Evolutionary conservation across 2,888 invertebrate species (phyloP).

Genomic region (Eretmocerus hayati): DNA sequence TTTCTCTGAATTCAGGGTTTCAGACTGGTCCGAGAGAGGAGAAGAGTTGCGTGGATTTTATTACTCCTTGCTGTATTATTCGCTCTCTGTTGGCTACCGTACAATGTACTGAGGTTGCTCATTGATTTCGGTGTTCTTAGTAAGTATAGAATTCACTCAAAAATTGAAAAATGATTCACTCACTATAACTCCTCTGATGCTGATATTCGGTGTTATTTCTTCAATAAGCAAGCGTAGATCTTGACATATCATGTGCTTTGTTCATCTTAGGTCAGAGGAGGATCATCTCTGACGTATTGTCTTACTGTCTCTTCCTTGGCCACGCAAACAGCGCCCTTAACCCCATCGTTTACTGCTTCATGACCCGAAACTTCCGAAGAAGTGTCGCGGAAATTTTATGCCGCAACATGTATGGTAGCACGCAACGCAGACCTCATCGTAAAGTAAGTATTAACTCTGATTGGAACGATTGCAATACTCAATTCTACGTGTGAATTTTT

Average conservation of each 20-base stretch:
- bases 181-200: no score
- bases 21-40: conserved; percentile 61
- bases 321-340: conserved; percentile 73
- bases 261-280: conserved; percentile 25
- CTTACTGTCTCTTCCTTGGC: conserved; percentile 64
- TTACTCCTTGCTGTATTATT: conserved; percentile 67
- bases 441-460: conserved; percentile 29
- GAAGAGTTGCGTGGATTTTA: conserved; percentile 69
- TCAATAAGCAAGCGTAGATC: no score
- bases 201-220: background rate
- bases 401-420: conserved; percentile 25
- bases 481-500: no score
- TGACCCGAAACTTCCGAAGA: conserved; percentile 65
- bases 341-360: conserved; percentile 68
- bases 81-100: conserved; percentile 72
- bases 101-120: conserved; percentile 62
- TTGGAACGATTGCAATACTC: no score
- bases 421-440: conserved; percentile 26
- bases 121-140: conserved; percentile 53
- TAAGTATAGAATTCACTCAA: conserved; percentile 24
- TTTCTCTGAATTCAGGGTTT: no score
- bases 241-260: no score
- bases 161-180: background rate
- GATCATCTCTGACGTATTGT: conserved; percentile 48
- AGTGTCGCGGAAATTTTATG: conserved; percentile 57